Evolutionary conservation across 2,888 invertebrate species (phyloP), one percentile per base, ranked within the genome.

Genomic region (Torymus tubicola): DNA sequence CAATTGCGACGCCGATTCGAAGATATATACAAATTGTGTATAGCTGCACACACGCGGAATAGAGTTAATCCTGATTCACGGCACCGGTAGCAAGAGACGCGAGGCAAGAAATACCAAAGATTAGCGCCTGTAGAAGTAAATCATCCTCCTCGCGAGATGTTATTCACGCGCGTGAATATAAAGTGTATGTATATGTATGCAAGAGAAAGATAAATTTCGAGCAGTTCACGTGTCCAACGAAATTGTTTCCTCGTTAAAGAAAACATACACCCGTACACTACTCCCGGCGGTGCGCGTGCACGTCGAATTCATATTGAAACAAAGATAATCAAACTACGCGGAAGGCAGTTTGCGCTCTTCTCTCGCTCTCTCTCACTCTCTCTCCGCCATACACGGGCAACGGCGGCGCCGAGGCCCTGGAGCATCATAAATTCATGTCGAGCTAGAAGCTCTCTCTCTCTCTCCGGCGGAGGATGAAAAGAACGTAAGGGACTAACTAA

Each of bases 351-450:
- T 16, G 57, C 52, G 13, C 10, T 21, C n/a, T n/a, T 14, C 52
- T 13, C 42, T 8, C 24, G n/a, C 64, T 31, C 70, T 70, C 52
- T 8, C 52, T 52, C 14, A n/a, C n/a, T n/a, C n/a, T n/a, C n/a
- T 31, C 31, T 3, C 24, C n/a, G 2, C 60, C 16, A 13, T 10
- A n/a, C 5, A 31, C 31, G 8, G 31, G n/a, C 31, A 31, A 8
- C 24, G 50, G 76, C 70, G 11, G 31, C 70, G 8, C 70, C 50
- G 31, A 64, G 57, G 57, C 72, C 55, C 72, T 60, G n/a, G 73
- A 69, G 73, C 73, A 73, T 79, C 79, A 79, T 73, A 79, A 79
- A 79, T 79, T 79, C 69, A 79, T 68, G 73, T 57, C 73, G 69
- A 42, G 63, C 61, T 13, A 58, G 60, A 67, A 67, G 60, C 78